A percentile compares a stretch with the other conserved stretches of the same genome.
Conservation (phyloP, 2,888 invertebrate species). For the Notodonta dromedarius region DNA sequence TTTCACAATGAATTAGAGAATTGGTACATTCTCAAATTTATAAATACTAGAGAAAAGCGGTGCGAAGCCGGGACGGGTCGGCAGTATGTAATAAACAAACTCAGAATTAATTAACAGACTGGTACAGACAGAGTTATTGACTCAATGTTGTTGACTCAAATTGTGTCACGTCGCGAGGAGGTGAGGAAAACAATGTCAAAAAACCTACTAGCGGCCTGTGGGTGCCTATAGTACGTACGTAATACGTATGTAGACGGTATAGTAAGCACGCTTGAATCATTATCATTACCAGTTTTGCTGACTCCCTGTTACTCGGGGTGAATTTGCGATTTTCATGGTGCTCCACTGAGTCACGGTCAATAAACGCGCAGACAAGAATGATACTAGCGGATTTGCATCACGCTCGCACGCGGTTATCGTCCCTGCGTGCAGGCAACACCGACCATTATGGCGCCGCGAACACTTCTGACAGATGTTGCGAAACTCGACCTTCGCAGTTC, state of each 20-base stretch:
- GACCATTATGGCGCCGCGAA: constrained; percentile 19
- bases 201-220: constrained; percentile 7
- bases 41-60: no score
- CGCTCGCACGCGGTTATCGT: constrained; percentile 22
- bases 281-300: constrained; percentile 14
- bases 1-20: no score
- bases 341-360: constrained; percentile 37
- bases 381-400: constrained; percentile 20
- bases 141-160: not conserved
- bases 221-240: not conserved
- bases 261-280: constrained; percentile 22
- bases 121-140: no score
- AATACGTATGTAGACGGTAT: constrained; percentile 12
- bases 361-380: constrained; percentile 28
- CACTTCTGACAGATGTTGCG: constrained; percentile 20
- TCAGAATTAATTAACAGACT: no score
- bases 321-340: constrained; percentile 30
- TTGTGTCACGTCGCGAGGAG: constrained; percentile 16
- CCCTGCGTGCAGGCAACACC: constrained; percentile 20
- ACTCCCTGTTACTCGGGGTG: constrained; percentile 16
- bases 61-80: no score
- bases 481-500: constrained; percentile 11
- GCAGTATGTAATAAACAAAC: no score
- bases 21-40: no score
- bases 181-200: constrained; percentile 29